These are phyloP conservation scores for Tapirus indicus DNA, from an alignment of 2,797 vertebrate genomes.

Conservation along the genomic window DNA sequence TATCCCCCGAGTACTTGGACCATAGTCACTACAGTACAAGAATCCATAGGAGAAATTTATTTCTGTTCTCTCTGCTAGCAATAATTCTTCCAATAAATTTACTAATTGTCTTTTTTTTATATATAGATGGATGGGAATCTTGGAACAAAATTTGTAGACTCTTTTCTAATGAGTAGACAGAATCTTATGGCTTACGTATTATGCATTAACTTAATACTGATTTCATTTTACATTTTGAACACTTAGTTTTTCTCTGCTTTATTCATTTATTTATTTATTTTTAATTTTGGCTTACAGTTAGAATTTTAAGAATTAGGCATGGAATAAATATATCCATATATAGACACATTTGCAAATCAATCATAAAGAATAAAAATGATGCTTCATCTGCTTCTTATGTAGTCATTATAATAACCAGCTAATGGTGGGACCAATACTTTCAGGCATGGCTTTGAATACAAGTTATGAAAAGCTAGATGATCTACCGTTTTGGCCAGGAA, in stretches of 20 bases:
- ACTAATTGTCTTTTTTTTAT: background rate
- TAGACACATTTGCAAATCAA: background rate
- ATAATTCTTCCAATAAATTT: background rate
- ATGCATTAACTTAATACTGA: background rate
- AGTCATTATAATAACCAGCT: background rate
- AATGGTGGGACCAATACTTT: background rate
- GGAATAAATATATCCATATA: background rate
- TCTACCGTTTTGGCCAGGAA: background rate
- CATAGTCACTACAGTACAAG: background rate
- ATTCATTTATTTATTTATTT: background rate
- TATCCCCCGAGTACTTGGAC: background rate
- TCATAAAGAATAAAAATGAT: background rate
- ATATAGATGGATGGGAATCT: background rate
- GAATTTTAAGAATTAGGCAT: background rate
- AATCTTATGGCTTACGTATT: background rate
- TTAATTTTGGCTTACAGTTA: background rate
- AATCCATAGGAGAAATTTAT: background rate
- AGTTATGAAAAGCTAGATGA: background rate
- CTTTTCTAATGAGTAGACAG: background rate
- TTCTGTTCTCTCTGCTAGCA: background rate
- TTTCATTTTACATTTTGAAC: background rate
- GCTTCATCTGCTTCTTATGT: background rate
- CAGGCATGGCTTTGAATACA: background rate
- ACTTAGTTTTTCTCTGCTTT: background rate
- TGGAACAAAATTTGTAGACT: background rate